phyloP scores from a whole-genome alignment of 2,797 vertebrate genomes.

The Percopsis omiscomaycus region DNA sequence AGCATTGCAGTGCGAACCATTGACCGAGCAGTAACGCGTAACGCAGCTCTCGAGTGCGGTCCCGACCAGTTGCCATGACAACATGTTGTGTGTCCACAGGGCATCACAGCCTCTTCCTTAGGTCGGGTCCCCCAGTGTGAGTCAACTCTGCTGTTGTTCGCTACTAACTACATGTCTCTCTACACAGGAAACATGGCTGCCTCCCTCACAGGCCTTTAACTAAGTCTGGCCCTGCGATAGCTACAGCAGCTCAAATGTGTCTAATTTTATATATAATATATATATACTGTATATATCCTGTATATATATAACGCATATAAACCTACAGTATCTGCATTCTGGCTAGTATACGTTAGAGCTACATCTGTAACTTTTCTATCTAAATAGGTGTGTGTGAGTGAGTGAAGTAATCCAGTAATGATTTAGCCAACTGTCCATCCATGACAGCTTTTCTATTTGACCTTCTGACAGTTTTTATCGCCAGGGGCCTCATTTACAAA shows the following conservation, averaged over 20 bases:
- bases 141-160: conserved; percentile 55
- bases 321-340: too few species aligned
- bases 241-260: background rate
- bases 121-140: conserved; percentile 50
- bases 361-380: too few species aligned
- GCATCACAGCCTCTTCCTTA: conserved; percentile 56
- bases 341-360: too few species aligned
- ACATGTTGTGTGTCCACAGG: conserved; percentile 29
- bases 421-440: too few species aligned
- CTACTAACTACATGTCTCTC: conserved; percentile 65
- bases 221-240: conserved; percentile 63
- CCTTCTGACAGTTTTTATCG: too few species aligned
- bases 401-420: too few species aligned
- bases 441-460: too few species aligned
- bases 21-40: conserved; percentile 37
- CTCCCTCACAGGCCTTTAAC: conserved; percentile 81
- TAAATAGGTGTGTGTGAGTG: too few species aligned
- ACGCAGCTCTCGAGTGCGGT: conserved; percentile 45
- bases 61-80: conserved; percentile 20
- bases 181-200: conserved; percentile 73
- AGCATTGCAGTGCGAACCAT: conserved; percentile 60
- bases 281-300: too few species aligned
- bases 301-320: too few species aligned
- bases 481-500: too few species aligned
- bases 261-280: background rate